Evolutionary conservation across 2,113 vertebrate species (phyloP).

Genomic region (Cryptotis parvus): DNA sequence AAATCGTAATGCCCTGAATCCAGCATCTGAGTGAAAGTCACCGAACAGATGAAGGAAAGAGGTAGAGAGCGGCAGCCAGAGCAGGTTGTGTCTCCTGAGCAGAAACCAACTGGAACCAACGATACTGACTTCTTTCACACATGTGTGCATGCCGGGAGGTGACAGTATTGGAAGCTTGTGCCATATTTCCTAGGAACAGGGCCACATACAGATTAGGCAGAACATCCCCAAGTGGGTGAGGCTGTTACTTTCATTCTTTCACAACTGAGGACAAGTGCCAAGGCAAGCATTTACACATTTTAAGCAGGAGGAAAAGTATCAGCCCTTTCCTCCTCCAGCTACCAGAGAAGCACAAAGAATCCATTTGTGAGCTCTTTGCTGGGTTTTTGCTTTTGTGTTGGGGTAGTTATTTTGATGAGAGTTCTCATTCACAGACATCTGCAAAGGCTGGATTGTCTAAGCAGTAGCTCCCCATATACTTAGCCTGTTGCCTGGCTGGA

Average conservation of each 20-base stretch:
- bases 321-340: not conserved
- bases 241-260: conserved; percentile 14
- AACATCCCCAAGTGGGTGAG: not conserved
- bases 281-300: not conserved
- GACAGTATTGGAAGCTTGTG: not conserved
- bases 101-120: not conserved
- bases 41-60: conserved; percentile 42
- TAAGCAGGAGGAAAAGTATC: conserved; percentile 22
- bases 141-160: not conserved
- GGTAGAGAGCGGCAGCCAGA: conserved; percentile 51
- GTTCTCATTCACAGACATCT: not conserved
- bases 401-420: not conserved
- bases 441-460: not conserved
- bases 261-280: not conserved
- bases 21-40: conserved; percentile 58
- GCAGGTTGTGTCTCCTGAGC: not conserved
- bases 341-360: not conserved
- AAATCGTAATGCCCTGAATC: conserved; percentile 51
- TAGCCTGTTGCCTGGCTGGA: not conserved
- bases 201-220: not conserved
- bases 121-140: not conserved
- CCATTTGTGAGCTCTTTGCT: not conserved
- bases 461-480: conserved; percentile 4
- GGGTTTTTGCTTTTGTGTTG: not conserved
- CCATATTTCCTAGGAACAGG: not conserved